Evolutionary conservation across 2,888 invertebrate species (phyloP).

Genomic region (Eueremaeus valkanovi): DNA sequence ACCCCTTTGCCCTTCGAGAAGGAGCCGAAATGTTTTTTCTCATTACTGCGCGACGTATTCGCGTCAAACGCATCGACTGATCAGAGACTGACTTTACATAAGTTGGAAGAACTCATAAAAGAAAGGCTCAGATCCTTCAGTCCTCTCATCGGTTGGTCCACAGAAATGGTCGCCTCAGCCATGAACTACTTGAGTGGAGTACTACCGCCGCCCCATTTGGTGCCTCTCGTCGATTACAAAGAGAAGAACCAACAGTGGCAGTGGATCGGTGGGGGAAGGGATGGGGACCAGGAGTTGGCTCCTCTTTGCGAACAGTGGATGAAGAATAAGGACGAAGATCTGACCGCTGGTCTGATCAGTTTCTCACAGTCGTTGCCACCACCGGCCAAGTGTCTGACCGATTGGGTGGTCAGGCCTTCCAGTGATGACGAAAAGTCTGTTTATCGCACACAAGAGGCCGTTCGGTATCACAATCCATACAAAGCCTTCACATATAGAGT

Average conservation of each 20-base stretch:
- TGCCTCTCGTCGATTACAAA: conserved; percentile 81
- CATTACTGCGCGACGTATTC: conserved; percentile 79
- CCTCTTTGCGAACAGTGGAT: conserved; percentile 76
- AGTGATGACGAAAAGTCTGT: conserved; percentile 63
- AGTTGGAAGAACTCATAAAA: conserved; percentile 41
- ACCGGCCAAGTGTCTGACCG: conserved; percentile 63
- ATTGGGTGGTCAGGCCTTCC: conserved; percentile 76
- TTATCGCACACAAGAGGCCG: conserved; percentile 61
- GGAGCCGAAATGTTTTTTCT: conserved; percentile 76
- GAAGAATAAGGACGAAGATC: conserved; percentile 50
- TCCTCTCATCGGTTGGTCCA: conserved; percentile 23
- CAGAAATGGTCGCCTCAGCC: conserved; percentile 37
- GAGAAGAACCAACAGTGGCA: conserved; percentile 63
- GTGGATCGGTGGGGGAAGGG: conserved; percentile 92
- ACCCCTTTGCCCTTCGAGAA: conserved; percentile 49
- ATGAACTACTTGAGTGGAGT: conserved; percentile 37
- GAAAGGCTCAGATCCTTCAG: conserved; percentile 31
- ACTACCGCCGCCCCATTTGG: conserved; percentile 50
- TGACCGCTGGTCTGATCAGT: conserved; percentile 46
- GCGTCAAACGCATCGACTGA: conserved; percentile 70
- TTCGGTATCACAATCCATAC: conserved; percentile 80
- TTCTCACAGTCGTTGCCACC: conserved; percentile 51
- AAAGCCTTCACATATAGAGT: conserved; percentile 84
- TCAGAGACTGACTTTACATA: conserved; percentile 64
- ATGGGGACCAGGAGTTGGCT: conserved; percentile 72